Evolutionary conservation across 2,888 invertebrate genomes (phyloP), one percentile per base, ranked within the genome.

Genomic region (Sarcophaga carnaria): DNA sequence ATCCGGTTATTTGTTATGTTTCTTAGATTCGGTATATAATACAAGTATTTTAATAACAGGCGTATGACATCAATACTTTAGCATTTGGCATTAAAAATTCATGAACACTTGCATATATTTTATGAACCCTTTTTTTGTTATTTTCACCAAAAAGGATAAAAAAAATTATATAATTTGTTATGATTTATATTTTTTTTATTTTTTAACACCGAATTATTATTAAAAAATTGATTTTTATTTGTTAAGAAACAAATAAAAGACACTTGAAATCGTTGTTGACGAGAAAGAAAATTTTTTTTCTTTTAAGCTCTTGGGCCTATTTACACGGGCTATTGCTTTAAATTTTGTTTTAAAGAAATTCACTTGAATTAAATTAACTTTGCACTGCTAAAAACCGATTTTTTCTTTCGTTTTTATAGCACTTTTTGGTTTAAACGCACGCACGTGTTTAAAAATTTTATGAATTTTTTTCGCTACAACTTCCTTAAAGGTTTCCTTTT

Each of bases 51-150:
- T 79, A 81, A 76, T 79, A 79, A 63, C 71, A 81, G 80, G 67
- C 67, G 81, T 84, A 87, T 87, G 87, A 87, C 87, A 87, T 87
- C 87, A 87, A 87, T 84, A 80, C 47, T 82, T 87, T 84, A 71
- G 62, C 84, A 84, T 87, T 84, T 84, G 87, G 71, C 71, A 87
- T 87, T 87, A 87, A 84, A 82, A 84, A 82, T 84, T 81, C 71
- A 84, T 79, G 71, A 81, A 72, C 80, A 80, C 76, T 85, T 85
- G 59, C 64, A 76, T 76, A 64, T 80, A 77, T 64, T 54, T 47
- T 60, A 6, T 47, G 60, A 71, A 6, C 25, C 20, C 60, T 25
- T 62, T 45, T 54, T n/a, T 25, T 4, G 6, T 37, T 67, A 10
- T 72, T 54, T 20, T 72, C 14, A 59, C 17, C 11, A 59, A 54